Evolutionary conservation across 2,888 invertebrate genomes (phyloP), one percentile per base, ranked within the genome.

Genomic region (Stenotaenia linearis): DNA sequence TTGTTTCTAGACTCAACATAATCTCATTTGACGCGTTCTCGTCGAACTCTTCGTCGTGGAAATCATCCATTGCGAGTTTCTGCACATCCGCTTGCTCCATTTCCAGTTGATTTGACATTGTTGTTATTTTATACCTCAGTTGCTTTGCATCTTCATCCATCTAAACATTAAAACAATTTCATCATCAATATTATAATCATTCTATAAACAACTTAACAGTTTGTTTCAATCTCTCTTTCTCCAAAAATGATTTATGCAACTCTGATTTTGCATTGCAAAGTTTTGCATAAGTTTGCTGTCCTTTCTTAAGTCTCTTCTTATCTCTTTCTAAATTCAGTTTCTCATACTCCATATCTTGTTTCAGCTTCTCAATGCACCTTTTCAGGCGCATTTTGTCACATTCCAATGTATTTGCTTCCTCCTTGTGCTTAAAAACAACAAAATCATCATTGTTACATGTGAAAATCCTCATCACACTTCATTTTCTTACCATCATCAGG

Each of bases 191-290:
- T n/a, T n/a, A n/a, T n/a, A n/a, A n/a, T n/a, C n/a, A n/a, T n/a
- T 21, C 18, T 25, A 25, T 28, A 6, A 25, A 25, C 0, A 28
- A 23, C n/a, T 69, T 69, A n/a, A 69, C 69, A 1, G 28, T 69
- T 69, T 69, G 69, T n/a, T 69, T 69, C 25, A 69, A 25, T 69
- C 69, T 25, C 25, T 69, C 56, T 28, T 69, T 69, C n/a, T 69
- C 69, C 15, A 69, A 28, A 23, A 69, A 69, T 69, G 69, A n/a
- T 69, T 69, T 69, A 12, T 28, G 69, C 69, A 69, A 69, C 1
- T 69, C 69, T 28, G 69, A 25, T 28, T 69, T 69, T 3, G 69
- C 28, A 28, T 69, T 69, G 69, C 69, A 69, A 10, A 69, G 28
- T 69, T 69, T 69, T 3, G 28, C 12, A 6, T 69, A 69, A 23